A percentile compares a stretch with the other conserved stretches of the same genome.
phyloP scores from a whole-genome alignment of 2,888 invertebrate genomes.

The Tetragonula carbonaria region DNA sequence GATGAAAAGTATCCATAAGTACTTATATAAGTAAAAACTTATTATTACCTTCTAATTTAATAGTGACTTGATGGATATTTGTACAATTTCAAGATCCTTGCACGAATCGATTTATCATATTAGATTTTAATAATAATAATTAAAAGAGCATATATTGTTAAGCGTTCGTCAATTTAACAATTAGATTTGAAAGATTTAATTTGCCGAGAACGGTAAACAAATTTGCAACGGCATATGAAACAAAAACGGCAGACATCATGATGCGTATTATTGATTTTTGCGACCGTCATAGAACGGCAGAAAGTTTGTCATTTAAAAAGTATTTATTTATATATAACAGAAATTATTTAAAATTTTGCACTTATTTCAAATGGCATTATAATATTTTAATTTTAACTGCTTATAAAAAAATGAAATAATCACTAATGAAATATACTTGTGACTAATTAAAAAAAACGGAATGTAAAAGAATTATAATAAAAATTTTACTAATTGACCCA shows the following conservation, averaged over 20 bases:
- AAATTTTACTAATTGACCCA: background rate
- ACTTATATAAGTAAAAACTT: background rate
- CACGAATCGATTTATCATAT: background rate
- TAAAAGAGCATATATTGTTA: constrained; percentile 1
- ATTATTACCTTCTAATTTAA: constrained; percentile 45
- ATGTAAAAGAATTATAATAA: background rate
- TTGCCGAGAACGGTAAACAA: constrained; percentile 29
- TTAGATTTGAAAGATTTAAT: background rate
- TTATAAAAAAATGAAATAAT: background rate
- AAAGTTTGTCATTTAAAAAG: background rate
- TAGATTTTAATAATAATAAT: background rate
- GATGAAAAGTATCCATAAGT: background rate
- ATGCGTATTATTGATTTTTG: constrained; percentile 66
- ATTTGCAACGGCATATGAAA: constrained; percentile 33
- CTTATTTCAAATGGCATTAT: background rate
- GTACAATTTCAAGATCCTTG: constrained; percentile 2
- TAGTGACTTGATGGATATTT: background rate
- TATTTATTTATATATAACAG: background rate
- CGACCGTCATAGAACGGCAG: constrained; percentile 21
- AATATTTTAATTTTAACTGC: background rate
- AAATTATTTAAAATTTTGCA: background rate
- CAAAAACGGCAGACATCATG: constrained; percentile 54
- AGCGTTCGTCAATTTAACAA: background rate
- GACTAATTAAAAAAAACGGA: background rate
- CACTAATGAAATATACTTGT: background rate